phyloP scores from a whole-genome alignment of 2,113 vertebrate genomes.

The Neotoma lepida region DNA sequence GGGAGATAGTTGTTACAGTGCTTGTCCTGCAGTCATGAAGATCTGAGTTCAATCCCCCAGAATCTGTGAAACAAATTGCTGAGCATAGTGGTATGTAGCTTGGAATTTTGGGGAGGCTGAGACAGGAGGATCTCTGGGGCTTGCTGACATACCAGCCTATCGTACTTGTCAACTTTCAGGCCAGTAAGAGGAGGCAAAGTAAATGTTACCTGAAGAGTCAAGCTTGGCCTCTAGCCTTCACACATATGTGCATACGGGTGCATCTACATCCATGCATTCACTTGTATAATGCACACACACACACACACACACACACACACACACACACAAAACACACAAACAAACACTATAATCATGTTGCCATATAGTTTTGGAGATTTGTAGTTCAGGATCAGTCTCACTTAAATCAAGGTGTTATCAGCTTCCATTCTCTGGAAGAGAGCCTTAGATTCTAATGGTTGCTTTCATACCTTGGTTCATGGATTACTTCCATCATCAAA shows the following conservation, averaged over 20 bases:
- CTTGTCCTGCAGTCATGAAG: background rate
- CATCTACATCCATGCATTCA: background rate
- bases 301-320: background rate
- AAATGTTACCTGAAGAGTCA: background rate
- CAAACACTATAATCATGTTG: background rate
- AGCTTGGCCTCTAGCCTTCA: background rate
- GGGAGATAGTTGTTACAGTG: background rate
- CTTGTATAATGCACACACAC: background rate
- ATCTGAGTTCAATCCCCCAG: background rate
- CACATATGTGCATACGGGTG: background rate
- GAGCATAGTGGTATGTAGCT: background rate
- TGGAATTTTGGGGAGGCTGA: background rate
- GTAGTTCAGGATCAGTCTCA: background rate
- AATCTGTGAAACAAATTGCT: background rate
- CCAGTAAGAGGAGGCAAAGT: background rate
- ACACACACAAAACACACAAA: background rate
- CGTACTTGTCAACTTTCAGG: background rate
- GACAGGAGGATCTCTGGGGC: background rate
- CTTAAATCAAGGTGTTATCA: background rate
- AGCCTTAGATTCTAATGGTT: background rate
- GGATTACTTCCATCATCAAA: background rate
- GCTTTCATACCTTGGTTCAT: background rate
- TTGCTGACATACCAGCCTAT: background rate
- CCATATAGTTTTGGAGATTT: background rate
- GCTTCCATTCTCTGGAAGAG: background rate